Base-by-base conservation (phyloP, 1,140 invertebrate genomes). In the Neuroterus valhalla region DNA sequence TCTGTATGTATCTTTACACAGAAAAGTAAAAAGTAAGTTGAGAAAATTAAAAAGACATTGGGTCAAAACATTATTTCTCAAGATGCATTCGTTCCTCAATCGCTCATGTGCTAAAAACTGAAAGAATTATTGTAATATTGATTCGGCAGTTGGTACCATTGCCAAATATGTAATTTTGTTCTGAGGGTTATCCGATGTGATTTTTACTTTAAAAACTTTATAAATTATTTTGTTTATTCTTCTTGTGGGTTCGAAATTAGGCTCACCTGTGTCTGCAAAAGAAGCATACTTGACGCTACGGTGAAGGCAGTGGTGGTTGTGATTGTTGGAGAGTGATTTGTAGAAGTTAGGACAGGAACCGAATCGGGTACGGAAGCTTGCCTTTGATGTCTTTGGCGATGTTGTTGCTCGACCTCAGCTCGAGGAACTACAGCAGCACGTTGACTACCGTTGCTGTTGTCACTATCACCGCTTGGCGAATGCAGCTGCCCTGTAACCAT, bases 271-370 rank as follows among this genome's bases (percentile, higher is more conserved):
- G 92, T 92, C 82, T 93, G 92, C 84, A 93, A 88, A 74, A 93
- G 91, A 87, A 93, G 92, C 92, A 93, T 93, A 89, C 92, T 93
- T 92, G 92, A 92, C 74, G 91, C 89, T 71, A 91, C 90, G 72
- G 89, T 90, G 76, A 90, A 90, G 79, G 90, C 90, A 74, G 89
- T 88, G 77, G 88, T 87, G 69, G 87, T 87, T 74, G 89, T 87
- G 70, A 85, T 89, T 73, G 86, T 87, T n/a, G 87, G 89, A 77
- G 84, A 85, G 75, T 90, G 88, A 88, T 88, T 89, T 68, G 85
- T 89, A 66, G 78, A 87, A 68, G 78, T 73, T 66, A 85, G 81
- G 81, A 78, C 81, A 69, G 85, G 82, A 78, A 85, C 82, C 72
- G 74, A 82, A 72, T 82, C 77, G 67, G 81, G 19, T 70, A 81